Base-by-base conservation (phyloP, 2,888 invertebrate genomes). In the Helleia helle region DNA sequence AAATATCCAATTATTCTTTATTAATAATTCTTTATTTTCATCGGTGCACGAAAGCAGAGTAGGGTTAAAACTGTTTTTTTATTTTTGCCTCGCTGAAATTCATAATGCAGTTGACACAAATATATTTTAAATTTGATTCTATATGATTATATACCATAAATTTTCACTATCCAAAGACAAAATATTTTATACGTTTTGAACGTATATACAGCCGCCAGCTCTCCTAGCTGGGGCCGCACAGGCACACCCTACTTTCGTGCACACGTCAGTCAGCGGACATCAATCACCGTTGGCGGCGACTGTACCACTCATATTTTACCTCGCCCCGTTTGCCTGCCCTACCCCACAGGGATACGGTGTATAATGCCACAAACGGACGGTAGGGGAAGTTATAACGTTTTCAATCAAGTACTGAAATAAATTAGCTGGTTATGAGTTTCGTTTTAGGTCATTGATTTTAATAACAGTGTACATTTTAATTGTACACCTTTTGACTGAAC, bases 271-370 rank as follows among this genome's bases (percentile, higher is more conserved):
- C 80, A 79, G 65, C 67, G 62, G 71, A 65, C 79, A 80, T 80
- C 80, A 80, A 79, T 79, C 80, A 80, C 74, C 71, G 77, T 68
- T 72, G 60, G 59, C 68, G 68, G 67, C 67, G 72, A 71, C 72
- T 72, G 68, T 63, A 65, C 74, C 67, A 73, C 79, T 79, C 80
- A 74, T 75, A 73, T 79, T 79, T 74, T 75, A 77, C 66, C 59
- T 60, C 51, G 56, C 17, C 57, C 42, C 48, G 43, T 42, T 41
- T 43, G 29, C 38, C 17, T 29, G 44, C 46, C 59, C 51, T 71
- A 60, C 50, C n/a, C 24, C 54, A 47, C 15, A 8, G 9, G 2
- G 8, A 43, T 66, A 73, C 59, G 53, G 67, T 62, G 50, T 45
- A 59, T 48, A 54, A 47, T 62, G 14, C 9, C 6, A 13, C 37